Base-by-base conservation (phyloP, 2,888 invertebrate species). In the Synanthedon myopaeformis region DNA sequence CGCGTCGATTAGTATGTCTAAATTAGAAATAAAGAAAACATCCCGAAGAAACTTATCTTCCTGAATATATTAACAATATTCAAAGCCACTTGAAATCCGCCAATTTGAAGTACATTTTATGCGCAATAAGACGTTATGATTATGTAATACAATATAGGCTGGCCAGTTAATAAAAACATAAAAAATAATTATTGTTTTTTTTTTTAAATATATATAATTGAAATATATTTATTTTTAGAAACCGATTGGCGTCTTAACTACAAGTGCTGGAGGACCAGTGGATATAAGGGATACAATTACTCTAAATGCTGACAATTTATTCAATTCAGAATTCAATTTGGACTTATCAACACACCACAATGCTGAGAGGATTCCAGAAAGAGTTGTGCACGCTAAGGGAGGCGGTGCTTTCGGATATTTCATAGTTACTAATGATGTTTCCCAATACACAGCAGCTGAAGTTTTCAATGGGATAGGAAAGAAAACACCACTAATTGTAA, bases 311-410 rank as follows among this genome's bases (percentile, higher is more conserved):
- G 88, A 92, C 51, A 35, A 35, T 35, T 53, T 69, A 3, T 69
- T 72, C 41, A 57, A 59, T 3, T 74, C 68, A 54, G 60, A 65
- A 28, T 61, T 58, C 41, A 64, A 67, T 50, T 12, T 67, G 17
- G 70, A 70, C 51, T 48, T 56, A 52, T 10, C 93, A 62, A 82
- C 91, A 0, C 92, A 95, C 70, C 93, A 95, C 65, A 91, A 91
- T 70, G 88, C 94, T 23, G 97, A 97, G 76, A 90, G 96, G 55
- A 96, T 97, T 65, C 97, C 97, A 0, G 97, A 97, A 72, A 89
- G 97, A 62, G 93, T 96, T 0, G 96, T 96, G 1, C 96, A 96
- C 73, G 96, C 97, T 1, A 97, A 97, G 82, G 97, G 97, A 56
- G 93, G 93, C 45, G 96, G 93, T 13, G 94, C 94, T 2, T 93